A percentile compares a stretch with the other conserved stretches of the same genome.
phyloP scores from a whole-genome alignment of 2,113 vertebrate genomes.

The Bufo gargarizans region DNA sequence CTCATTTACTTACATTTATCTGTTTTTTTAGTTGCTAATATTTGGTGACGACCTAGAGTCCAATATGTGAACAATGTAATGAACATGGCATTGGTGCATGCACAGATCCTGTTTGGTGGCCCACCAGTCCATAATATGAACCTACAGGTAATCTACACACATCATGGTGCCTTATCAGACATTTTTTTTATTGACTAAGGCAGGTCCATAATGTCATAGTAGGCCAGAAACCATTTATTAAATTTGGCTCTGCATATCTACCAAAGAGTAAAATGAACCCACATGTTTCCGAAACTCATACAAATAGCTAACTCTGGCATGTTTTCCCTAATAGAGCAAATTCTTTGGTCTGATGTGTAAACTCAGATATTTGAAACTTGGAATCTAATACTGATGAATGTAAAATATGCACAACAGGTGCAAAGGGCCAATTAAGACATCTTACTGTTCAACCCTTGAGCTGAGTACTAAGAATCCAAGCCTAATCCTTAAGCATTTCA shows the following conservation, averaged over 20 bases:
- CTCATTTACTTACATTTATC: too few relatives aligned
- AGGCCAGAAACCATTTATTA: background rate
- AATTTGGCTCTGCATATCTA: background rate
- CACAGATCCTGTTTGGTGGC: too few relatives aligned
- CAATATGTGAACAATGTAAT: too few relatives aligned
- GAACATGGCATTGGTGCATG: too few relatives aligned
- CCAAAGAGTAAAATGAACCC: slow-evolving; percentile 42
- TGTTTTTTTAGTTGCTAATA: too few relatives aligned
- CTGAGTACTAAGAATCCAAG: background rate
- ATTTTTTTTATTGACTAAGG: background rate
- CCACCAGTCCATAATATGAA: too few relatives aligned
- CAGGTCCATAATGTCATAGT: background rate
- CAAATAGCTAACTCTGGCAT: slow-evolving; percentile 34
- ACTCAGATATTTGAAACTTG: slow-evolving; percentile 40
- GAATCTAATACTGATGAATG: slow-evolving; percentile 45
- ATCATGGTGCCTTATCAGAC: too few relatives aligned
- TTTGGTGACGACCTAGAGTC: too few relatives aligned
- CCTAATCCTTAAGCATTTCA: slow-evolving; percentile 9
- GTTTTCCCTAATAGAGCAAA: slow-evolving; percentile 39
- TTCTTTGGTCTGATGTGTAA: slow-evolving; percentile 49
- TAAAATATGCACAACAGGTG: slow-evolving; percentile 56
- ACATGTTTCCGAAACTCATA: slow-evolving; percentile 44
- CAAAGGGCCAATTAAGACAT: slow-evolving; percentile 27
- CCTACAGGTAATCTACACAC: too few relatives aligned
- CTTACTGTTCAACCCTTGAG: slow-evolving; percentile 34